Evolutionary conservation across 2,888 invertebrate genomes (phyloP).

Genomic region (Melanotus villosus): DNA sequence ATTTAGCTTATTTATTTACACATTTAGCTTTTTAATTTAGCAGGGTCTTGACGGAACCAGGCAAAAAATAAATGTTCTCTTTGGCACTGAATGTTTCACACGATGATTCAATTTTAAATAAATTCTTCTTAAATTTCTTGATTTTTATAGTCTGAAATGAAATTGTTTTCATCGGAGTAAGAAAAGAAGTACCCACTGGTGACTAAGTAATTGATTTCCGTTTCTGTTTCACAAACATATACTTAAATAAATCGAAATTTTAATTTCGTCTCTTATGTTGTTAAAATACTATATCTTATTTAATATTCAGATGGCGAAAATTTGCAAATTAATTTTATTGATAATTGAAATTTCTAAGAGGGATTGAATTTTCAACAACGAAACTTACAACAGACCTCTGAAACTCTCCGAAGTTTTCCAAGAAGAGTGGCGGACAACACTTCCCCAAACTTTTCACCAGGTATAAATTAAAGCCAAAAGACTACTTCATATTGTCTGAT

Average conservation of each 20-base stretch:
- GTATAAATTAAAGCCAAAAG: no score
- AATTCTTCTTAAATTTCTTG: no score
- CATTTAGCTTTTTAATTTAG: no score
- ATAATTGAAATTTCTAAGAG: constrained; percentile 9
- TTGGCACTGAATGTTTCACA: no score
- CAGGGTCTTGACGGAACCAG: no score
- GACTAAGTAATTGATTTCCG: not conserved
- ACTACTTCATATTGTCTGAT: no score
- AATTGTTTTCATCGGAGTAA: no score
- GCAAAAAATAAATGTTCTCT: no score
- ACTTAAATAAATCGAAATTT: not conserved
- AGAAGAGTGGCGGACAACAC: not conserved
- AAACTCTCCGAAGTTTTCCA: not conserved
- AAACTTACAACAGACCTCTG: not conserved
- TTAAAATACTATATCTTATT: not conserved
- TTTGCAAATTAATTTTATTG: not conserved
- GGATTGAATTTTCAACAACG: constrained; percentile 5
- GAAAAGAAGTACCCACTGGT: not conserved
- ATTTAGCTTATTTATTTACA: no score
- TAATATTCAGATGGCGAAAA: not conserved
- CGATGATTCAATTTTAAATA: no score
- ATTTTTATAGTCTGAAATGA: no score
- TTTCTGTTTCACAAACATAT: not conserved
- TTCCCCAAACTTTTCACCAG: no score
- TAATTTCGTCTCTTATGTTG: not conserved